These are phyloP conservation scores for Syngnathus typhle DNA, from an alignment of 2,113 vertebrate species.

Conservation along the genomic window DNA sequence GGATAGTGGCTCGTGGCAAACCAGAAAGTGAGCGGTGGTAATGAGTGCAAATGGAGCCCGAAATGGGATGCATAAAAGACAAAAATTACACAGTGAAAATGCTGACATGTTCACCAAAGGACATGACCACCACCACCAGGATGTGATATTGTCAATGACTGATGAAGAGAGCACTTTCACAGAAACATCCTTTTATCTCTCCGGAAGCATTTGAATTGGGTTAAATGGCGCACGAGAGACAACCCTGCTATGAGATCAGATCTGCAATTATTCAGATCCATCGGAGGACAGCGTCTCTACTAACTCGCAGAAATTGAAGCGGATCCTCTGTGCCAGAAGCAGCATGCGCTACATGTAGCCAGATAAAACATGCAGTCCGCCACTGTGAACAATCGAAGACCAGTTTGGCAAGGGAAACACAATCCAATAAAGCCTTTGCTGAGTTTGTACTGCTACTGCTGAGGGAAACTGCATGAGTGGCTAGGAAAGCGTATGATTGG, in stretches of 20 bases:
- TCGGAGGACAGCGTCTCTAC: conserved; percentile 19
- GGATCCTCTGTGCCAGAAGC: conserved; percentile 33
- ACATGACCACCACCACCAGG: conserved; percentile 5
- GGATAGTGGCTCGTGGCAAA: not conserved
- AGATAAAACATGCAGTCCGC: conserved; percentile 44
- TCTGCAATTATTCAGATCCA: conserved; percentile 37
- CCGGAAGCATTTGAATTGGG: conserved; percentile 8
- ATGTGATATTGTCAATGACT: conserved; percentile 5
- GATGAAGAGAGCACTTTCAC: conserved; percentile 8
- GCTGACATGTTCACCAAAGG: conserved; percentile 22
- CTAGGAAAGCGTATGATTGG: conserved; percentile 12
- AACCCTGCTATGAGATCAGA: conserved; percentile 16
- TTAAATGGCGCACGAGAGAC: not conserved
- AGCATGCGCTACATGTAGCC: conserved; percentile 31
- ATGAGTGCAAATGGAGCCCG: too few species aligned
- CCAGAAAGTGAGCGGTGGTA: too few species aligned
- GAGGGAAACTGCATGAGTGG: conserved; percentile 19
- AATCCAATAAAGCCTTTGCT: conserved; percentile 27
- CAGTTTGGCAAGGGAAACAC: conserved; percentile 16
- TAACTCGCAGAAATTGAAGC: conserved; percentile 17
- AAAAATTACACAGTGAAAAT: not conserved
- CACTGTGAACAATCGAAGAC: conserved; percentile 41
- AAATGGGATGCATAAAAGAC: conserved; percentile 6
- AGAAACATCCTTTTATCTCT: conserved; percentile 3
- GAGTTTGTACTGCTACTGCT: conserved; percentile 19